phyloP scores from a whole-genome alignment of 2,888 invertebrate species.

The Eupithecia insigniata region DNA sequence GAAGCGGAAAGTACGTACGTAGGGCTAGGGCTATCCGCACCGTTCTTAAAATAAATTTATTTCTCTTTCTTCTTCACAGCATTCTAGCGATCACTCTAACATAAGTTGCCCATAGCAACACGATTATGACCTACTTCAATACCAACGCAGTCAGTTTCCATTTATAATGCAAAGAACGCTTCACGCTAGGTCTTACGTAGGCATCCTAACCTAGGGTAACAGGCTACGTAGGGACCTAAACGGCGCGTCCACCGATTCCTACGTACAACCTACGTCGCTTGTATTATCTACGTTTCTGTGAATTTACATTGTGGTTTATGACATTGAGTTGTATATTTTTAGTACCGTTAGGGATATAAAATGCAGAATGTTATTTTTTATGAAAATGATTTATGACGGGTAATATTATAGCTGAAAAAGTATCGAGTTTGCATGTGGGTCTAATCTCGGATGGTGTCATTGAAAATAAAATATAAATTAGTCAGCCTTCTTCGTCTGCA shows the following conservation, averaged over 20 bases:
- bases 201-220: conserved; percentile 34
- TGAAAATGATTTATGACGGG: background rate
- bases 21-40: no score
- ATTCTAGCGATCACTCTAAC: background rate
- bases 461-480: background rate
- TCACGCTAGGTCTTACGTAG: conserved; percentile 24
- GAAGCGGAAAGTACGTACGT: no score
- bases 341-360: background rate
- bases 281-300: background rate
- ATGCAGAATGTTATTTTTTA: background rate
- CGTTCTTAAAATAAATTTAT: no score
- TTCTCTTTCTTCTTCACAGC: no score
- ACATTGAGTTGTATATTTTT: background rate
- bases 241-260: background rate
- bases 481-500: background rate
- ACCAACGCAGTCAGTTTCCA: background rate
- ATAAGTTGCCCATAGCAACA: background rate
- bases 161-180: background rate
- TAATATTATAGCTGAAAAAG: background rate
- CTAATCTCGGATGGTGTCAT: background rate
- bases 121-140: background rate
- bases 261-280: background rate
- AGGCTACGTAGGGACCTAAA: background rate
- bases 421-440: background rate
- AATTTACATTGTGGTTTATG: background rate